Evolutionary conservation across 2,888 invertebrate species (phyloP), one percentile per base, ranked within the genome.

Genomic region (Meganola albula): DNA sequence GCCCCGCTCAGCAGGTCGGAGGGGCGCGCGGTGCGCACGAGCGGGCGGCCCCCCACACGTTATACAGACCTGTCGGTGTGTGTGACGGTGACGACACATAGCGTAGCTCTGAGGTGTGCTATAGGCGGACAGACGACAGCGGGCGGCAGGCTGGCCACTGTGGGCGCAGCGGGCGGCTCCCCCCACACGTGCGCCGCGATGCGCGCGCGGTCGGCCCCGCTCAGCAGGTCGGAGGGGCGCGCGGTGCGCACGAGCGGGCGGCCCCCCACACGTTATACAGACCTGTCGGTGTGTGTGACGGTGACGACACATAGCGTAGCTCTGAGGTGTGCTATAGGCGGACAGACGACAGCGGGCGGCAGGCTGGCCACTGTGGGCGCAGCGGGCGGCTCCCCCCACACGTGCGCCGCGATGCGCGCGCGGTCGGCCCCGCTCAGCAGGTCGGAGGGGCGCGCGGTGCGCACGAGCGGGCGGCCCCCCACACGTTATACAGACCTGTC

Each of bases 281-380:
- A 70, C 67, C 46, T 57, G 30, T 53, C 55, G 2, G 62, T 58
- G 5, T 52, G 28, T n/a, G n/a, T n/a, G n/a, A n/a, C n/a, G 3
- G 48, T 41, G 14, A 74, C 49, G 4, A 71, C 67, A 22, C 68
- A 67, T 11, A 79, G 59, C 22, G 74, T 64, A 16, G 83, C 78
- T 1, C 68, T 39, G 5, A 76, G 68, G 5, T 59, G 45, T 25
- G 62, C 48, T 37, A 40, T 24, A 27, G 27, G 25, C 23, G 6
- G 16, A 16, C 4, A 5, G 6, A 6, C 16, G 16, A 6, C 16
- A 16, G 4, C 6, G 16, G 6, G 4, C 16, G 4, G 16, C 6
- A 4, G 16, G 16, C 30, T 10, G 16, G 4, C 16, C 16, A 6
- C 4, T 16, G 16, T 5, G 4, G 16, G 16, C 16, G 16, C 16